Conservation (phyloP, 1,140 invertebrate species). For the Bombus ignitus region DNA sequence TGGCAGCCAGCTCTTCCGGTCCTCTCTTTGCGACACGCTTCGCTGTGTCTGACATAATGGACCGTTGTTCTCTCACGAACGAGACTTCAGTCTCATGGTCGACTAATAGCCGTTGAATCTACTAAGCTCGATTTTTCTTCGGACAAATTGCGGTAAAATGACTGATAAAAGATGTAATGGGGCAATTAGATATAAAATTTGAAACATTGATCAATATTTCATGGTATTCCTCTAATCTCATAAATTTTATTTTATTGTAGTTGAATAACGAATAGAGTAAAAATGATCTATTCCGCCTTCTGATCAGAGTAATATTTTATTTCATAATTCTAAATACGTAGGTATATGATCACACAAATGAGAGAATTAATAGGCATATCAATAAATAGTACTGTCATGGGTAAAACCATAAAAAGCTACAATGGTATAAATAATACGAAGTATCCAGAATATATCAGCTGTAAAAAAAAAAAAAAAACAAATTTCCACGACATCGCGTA, state of each 20-base stretch:
- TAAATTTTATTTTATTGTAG: neutral
- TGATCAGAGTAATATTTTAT: neutral
- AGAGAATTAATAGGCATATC: neutral
- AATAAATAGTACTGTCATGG: neutral
- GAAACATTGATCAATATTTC: too few species aligned
- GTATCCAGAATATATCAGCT: too few species aligned
- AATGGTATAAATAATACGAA: neutral
- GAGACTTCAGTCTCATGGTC: neutral
- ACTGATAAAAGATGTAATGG: neutral
- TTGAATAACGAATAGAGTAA: neutral
- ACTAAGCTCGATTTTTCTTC: neutral
- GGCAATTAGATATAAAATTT: too few species aligned
- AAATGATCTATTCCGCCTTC: neutral
- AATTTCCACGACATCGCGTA: neutral
- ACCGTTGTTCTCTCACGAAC: constrained; percentile 45
- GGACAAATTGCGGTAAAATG: neutral
- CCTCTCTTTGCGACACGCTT: constrained; percentile 30
- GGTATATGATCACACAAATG: neutral
- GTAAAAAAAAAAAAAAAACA: neutral
- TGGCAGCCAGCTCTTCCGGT: constrained; percentile 28
- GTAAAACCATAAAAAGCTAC: neutral
- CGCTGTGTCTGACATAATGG: constrained; percentile 48
- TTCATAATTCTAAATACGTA: neutral
- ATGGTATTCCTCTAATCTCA: too few species aligned
- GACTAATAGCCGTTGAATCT: neutral